Percentiles rank a stretch among this genome's conserved stretches.
Conservation (phyloP, 2,113 vertebrate genomes). For the Salvelinus sp. region DNA sequence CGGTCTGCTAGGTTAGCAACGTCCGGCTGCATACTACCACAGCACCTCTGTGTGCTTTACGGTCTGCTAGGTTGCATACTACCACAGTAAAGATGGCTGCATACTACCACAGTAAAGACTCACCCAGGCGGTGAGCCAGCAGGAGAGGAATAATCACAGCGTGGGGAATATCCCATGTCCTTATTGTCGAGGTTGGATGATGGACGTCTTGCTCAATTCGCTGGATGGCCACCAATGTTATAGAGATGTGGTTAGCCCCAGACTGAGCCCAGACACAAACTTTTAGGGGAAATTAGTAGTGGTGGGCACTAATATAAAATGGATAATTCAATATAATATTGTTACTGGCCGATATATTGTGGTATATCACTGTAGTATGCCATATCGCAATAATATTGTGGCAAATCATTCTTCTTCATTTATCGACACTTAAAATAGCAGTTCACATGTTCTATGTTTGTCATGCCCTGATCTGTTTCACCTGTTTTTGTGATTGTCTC, state of each 20-base stretch:
- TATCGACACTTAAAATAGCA: not conserved
- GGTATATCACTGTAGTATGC: too few species aligned
- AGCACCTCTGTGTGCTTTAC: not conserved
- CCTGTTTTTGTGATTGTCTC: too few species aligned
- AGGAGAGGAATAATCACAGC: not conserved
- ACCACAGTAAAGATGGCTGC: not conserved
- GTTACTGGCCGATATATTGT: too few species aligned
- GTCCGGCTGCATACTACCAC: not conserved
- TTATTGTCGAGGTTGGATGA: not conserved
- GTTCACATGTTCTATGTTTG: not conserved
- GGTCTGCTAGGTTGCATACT: not conserved
- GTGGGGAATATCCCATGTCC: not conserved
- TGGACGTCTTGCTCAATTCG: not conserved
- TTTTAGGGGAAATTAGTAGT: too few species aligned
- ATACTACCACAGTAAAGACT: not conserved
- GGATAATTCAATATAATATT: too few species aligned
- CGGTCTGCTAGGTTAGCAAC: too few species aligned
- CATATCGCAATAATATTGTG: too few species aligned
- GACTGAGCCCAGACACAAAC: too few species aligned
- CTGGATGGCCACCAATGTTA: too few species aligned
- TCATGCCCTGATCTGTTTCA: too few species aligned
- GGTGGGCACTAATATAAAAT: too few species aligned
- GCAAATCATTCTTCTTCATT: not conserved
- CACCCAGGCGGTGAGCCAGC: not conserved
- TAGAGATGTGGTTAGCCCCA: not conserved